A percentile compares a stretch with the other conserved stretches of the same genome.
Conservation (phyloP, 2,888 invertebrate genomes). For the Tinea semifulvella region DNA sequence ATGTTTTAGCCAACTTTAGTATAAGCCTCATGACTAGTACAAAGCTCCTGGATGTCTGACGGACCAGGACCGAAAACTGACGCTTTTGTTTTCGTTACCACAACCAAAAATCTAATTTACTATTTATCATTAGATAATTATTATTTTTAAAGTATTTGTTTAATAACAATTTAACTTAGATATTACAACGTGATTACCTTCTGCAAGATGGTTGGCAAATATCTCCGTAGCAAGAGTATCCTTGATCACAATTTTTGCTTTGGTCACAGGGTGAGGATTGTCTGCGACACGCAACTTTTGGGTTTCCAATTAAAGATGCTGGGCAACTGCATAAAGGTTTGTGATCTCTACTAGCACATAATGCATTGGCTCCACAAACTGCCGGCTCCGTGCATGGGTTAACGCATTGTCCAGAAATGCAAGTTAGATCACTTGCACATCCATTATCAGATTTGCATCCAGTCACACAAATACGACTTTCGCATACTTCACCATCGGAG, state of each 20-base stretch:
- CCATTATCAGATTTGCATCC: slow-evolving; percentile 86
- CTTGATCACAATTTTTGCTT: slow-evolving; percentile 74
- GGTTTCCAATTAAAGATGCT: slow-evolving; percentile 75
- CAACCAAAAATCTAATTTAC: no score
- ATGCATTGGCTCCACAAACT: slow-evolving; percentile 85
- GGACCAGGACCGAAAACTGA: no score
- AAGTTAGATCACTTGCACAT: slow-evolving; percentile 77
- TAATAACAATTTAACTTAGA: not conserved
- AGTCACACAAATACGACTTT: slow-evolving; percentile 77
- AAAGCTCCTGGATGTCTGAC: no score
- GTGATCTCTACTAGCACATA: slow-evolving; percentile 76
- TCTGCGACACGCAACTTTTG: slow-evolving; percentile 76
- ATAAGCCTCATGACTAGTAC: no score
- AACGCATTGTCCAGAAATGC: slow-evolving; percentile 80
- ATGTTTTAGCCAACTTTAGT: no score
- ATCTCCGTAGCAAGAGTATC: slow-evolving; percentile 80
- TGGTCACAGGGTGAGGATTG: slow-evolving; percentile 70
- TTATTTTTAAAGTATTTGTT: not conserved
- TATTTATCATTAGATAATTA: no score
- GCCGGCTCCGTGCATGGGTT: slow-evolving; percentile 80
- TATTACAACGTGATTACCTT: slow-evolving; percentile 54
- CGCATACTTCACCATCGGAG: slow-evolving; percentile 86
- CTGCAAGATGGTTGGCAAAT: slow-evolving; percentile 81
- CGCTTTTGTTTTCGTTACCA: no score
- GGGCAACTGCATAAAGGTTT: slow-evolving; percentile 80